Conservation (phyloP, 2,113 vertebrate genomes). For the Alectura lathami region DNA sequence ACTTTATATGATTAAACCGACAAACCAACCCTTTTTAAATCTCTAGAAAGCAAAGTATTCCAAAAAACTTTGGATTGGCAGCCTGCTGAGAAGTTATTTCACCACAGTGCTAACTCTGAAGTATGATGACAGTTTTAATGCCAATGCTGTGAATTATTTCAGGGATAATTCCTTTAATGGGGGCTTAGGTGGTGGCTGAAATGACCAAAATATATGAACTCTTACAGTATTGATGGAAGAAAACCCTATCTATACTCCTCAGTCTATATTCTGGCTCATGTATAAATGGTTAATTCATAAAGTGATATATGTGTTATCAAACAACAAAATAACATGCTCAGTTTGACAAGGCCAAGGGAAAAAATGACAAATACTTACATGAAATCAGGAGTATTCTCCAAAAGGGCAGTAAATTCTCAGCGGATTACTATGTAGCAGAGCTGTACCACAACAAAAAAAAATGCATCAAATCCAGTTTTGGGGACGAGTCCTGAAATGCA, state of each 20-base stretch:
- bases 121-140: conserved; percentile 19
- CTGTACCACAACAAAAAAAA: conserved; percentile 29
- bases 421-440: not conserved
- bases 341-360: conserved; percentile 41
- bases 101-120: not conserved
- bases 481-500: not conserved
- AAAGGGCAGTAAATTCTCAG: conserved; percentile 14
- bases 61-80: not conserved
- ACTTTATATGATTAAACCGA: not conserved
- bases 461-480: not conserved
- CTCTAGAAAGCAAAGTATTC: not conserved
- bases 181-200: not conserved
- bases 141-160: conserved; percentile 5
- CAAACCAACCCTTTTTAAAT: not conserved
- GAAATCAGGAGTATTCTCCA: conserved; percentile 10
- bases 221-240: not conserved
- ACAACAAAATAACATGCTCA: conserved; percentile 36
- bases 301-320: conserved; percentile 39
- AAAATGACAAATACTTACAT: conserved; percentile 3
- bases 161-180: not conserved
- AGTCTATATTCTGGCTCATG: not conserved
- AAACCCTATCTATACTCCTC: not conserved
- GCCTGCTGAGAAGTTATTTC: conserved; percentile 7
- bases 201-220: not conserved
- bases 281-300: conserved; percentile 46